Base-by-base conservation (phyloP, 2,797 vertebrate species). In the Acanthornis magna region DNA sequence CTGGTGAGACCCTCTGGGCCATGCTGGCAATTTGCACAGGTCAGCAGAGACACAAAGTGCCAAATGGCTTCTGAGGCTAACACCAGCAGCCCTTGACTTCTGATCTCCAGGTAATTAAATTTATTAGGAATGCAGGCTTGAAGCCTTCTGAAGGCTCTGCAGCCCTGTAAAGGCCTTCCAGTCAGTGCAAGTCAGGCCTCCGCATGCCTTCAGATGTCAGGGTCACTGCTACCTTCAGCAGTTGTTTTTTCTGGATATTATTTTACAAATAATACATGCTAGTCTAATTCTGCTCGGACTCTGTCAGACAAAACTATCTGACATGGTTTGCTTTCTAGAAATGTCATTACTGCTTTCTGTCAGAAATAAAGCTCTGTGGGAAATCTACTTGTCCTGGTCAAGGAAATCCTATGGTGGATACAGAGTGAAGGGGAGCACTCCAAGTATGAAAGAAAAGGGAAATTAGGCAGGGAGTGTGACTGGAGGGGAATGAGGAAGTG, bases 51-150 rank as follows among this genome's bases (percentile, higher is more conserved):
- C 74, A 53, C 73, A 22, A 75, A 93, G 48, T 11, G 38, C 29
- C 20, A 83, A 54, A 34, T 61, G 3, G 67, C 43, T 61, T 48
- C 22, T 1, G 0, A 60, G 32, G 85, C 9, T 66, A 51, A 65
- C 30, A 57, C 1, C 10, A 83, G 61, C 60, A 91, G 34, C 73
- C 67, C 57, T 89, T 86, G 65, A 61, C 68, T 84, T 47, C 61
- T 91, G 80, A 84, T 78, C 81, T 76, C 21, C 26, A 63, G 34
- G 47, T 82, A 91, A 94, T 93, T 84, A 72, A 32, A 91, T 89
- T 72, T 86, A 84, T 88, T 85, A 66, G 54, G 55, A 78, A 54
- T 6, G 5, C 17, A 55, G 58, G 30, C 53, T 43, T 43, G 32
- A 65, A 77, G 32, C 26, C 65, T 66, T 65, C 48, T 79, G 47